Evolutionary conservation across 1,140 invertebrate genomes (phyloP).

Genomic region (Drosophila ananassae): DNA sequence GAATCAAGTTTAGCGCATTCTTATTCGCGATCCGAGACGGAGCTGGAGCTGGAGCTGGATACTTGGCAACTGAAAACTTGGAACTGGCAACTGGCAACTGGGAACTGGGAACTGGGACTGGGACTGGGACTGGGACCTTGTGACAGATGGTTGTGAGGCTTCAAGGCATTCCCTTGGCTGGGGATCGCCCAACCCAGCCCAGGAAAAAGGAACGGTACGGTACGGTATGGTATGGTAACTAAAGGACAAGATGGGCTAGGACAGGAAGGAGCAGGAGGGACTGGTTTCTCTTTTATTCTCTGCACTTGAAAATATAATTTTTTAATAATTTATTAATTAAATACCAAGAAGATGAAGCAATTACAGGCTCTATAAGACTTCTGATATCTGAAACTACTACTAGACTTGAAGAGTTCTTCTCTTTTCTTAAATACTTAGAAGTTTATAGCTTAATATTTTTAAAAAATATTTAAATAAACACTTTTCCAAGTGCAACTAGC

Average conservation of each 20-base stretch:
- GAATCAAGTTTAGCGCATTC: constrained; percentile 82
- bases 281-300: constrained; percentile 34
- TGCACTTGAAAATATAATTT: constrained; percentile 7
- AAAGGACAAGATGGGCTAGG: constrained; percentile 7
- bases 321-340: not conserved
- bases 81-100: constrained; percentile 3
- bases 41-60: constrained; percentile 5
- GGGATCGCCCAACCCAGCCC: constrained; percentile 42
- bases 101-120: constrained; percentile 25
- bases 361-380: too few species aligned
- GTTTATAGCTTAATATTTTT: not conserved
- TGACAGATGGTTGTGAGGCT: constrained; percentile 75
- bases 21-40: constrained; percentile 51
- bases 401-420: too few species aligned
- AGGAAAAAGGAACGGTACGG: constrained; percentile 38
- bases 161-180: constrained; percentile 64
- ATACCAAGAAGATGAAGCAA: not conserved
- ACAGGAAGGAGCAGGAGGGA: constrained; percentile 30
- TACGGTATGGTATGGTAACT: constrained; percentile 1
- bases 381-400: too few species aligned
- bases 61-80: not conserved
- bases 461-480: not conserved
- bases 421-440: too few species aligned
- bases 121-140: constrained; percentile 61
- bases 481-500: constrained; percentile 41